A percentile compares a stretch with the other conserved stretches of the same genome.
Conservation (phyloP, 2,888 invertebrate genomes). For the Eilema caniola region DNA sequence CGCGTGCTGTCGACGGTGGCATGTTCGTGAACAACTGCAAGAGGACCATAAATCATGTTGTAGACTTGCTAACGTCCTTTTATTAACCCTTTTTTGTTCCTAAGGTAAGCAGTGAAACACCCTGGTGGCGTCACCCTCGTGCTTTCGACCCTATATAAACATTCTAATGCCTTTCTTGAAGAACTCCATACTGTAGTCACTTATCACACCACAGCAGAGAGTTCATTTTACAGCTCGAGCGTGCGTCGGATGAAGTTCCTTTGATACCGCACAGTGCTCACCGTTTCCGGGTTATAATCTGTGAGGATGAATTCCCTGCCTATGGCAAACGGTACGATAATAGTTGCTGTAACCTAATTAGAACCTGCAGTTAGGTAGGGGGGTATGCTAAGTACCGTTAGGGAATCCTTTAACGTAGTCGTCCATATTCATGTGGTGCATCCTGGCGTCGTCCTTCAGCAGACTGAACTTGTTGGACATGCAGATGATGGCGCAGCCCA, state of each 20-base stretch:
- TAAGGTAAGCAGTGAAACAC: background rate
- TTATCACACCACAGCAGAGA: too few species aligned
- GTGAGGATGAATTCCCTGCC: too few species aligned
- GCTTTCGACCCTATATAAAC: too few species aligned
- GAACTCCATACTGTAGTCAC: too few species aligned
- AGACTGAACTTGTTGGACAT: constrained; percentile 82
- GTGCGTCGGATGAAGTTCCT: too few species aligned
- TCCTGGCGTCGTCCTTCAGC: constrained; percentile 76
- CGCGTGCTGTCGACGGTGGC: background rate
- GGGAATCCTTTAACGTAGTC: constrained; percentile 80
- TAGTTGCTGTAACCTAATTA: background rate
- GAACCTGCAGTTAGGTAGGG: background rate
- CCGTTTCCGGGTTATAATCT: too few species aligned
- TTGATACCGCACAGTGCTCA: too few species aligned
- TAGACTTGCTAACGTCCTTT: background rate
- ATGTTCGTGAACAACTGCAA: background rate
- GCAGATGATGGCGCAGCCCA: constrained; percentile 83
- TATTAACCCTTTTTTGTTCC: background rate
- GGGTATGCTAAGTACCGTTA: constrained; percentile 58
- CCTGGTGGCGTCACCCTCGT: too few species aligned
- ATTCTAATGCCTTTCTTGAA: too few species aligned
- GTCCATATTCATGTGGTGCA: constrained; percentile 80
- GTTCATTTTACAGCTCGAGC: too few species aligned
- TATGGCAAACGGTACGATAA: too few species aligned
- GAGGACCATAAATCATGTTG: background rate